phyloP scores from a whole-genome alignment of 1,140 invertebrate species.

The Aplysia californica region DNA sequence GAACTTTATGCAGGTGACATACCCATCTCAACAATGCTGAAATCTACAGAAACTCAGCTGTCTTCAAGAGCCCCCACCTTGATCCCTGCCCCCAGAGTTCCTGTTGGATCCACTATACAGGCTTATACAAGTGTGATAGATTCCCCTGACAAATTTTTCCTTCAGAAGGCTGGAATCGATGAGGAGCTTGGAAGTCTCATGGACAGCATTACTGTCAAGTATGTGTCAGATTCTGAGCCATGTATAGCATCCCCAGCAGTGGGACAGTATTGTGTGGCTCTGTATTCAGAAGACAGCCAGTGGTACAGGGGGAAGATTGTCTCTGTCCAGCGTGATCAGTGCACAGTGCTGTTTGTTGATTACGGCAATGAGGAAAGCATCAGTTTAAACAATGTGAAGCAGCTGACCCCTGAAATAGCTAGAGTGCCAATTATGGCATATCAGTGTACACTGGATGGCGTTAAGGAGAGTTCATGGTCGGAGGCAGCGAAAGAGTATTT shows the following conservation, averaged over 20 bases:
- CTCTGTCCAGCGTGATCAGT: slow-evolving; percentile 69
- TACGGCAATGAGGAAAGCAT: slow-evolving; percentile 68
- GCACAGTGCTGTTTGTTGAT: slow-evolving; percentile 83
- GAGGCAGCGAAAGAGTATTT: slow-evolving; percentile 17
- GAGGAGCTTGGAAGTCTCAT: slow-evolving; percentile 66
- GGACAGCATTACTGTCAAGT: slow-evolving; percentile 43
- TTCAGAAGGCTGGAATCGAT: slow-evolving; percentile 63
- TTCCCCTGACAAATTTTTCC: slow-evolving; percentile 67
- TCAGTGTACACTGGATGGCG: slow-evolving; percentile 42
- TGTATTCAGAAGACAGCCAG: slow-evolving; percentile 77
- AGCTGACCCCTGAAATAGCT: slow-evolving; percentile 27
- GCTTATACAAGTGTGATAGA: slow-evolving; percentile 44
- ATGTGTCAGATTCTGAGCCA: slow-evolving; percentile 11
- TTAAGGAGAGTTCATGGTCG: slow-evolving; percentile 23
- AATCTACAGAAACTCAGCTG: neutral
- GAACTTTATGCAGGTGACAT: slow-evolving; percentile 25
- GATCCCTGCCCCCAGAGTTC: neutral
- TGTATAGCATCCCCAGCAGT: slow-evolving; percentile 34
- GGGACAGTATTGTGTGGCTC: slow-evolving; percentile 70
- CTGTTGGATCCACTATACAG: slow-evolving; percentile 30
- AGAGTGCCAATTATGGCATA: slow-evolving; percentile 35
- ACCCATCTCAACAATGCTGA: slow-evolving; percentile 21
- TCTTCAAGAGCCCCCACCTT: neutral
- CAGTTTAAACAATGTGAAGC: slow-evolving; percentile 17
- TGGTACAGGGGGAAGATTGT: slow-evolving; percentile 86